A percentile compares a stretch with the other conserved stretches of the same genome.
phyloP scores from a whole-genome alignment of 2,888 invertebrate genomes.

The Caenorhabditis sp. region DNA sequence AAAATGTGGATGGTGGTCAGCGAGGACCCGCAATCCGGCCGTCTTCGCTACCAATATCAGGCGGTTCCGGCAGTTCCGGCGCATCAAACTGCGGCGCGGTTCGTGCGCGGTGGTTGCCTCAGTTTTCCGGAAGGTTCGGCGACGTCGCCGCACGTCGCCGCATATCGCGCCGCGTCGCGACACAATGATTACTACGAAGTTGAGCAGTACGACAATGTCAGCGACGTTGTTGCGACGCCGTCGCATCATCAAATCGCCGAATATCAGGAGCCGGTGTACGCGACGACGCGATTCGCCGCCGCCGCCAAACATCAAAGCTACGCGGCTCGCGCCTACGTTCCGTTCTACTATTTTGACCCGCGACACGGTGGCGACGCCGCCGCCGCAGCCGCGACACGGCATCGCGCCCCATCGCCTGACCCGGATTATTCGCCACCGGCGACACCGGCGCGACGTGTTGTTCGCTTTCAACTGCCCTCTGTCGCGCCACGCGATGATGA shows the following conservation, averaged over 20 bases:
- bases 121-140: slow-evolving; percentile 41
- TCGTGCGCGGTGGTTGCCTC: slow-evolving; percentile 42
- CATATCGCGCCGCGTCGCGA: slow-evolving; percentile 3
- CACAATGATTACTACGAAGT: slow-evolving; percentile 18
- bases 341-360: slow-evolving; percentile 37
- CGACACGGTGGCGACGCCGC: too few relatives aligned
- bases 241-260: too few relatives aligned
- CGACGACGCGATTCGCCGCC: too few relatives aligned
- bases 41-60: slow-evolving; percentile 51
- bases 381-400: slow-evolving; percentile 8
- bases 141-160: slow-evolving; percentile 2
- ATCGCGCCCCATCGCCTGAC: slow-evolving; percentile 38
- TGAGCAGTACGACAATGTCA: slow-evolving; percentile 53
- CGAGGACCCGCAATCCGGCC: slow-evolving; percentile 52
- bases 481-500: too few relatives aligned
- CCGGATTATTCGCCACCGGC: slow-evolving; percentile 56
- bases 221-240: slow-evolving; percentile 42
- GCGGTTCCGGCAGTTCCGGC: slow-evolving; percentile 26
- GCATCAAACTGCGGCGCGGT: slow-evolving; percentile 7
- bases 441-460: slow-evolving; percentile 24
- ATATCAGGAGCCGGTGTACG: slow-evolving; percentile 44
- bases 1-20: slow-evolving; percentile 55
- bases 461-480: slow-evolving; percentile 42
- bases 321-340: background rate
- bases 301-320: background rate